Evolutionary conservation across 2,113 vertebrate genomes (phyloP).

Genomic region (Tychaedon coryphoeus): DNA sequence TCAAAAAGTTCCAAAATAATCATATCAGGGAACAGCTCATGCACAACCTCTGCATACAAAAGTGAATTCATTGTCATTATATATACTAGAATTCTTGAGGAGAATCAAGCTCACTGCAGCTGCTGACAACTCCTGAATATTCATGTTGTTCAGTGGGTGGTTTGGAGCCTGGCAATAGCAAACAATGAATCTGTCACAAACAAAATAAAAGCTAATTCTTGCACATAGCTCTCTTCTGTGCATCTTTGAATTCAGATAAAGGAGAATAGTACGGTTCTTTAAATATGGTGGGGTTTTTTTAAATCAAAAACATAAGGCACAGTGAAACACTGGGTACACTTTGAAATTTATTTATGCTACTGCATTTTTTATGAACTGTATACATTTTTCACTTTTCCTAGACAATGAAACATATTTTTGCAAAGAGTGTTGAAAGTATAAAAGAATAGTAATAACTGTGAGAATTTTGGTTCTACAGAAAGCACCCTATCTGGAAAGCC

Average conservation of each 20-base stretch:
- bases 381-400: background rate
- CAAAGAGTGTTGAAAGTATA: background rate
- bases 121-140: conserved; percentile 39
- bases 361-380: background rate
- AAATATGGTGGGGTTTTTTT: fast-evolving
- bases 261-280: background rate
- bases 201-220: conserved; percentile 18
- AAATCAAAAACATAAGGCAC: background rate
- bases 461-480: background rate
- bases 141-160: conserved; percentile 28
- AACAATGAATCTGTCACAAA: conserved; percentile 33
- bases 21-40: background rate
- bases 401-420: background rate
- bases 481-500: background rate
- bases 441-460: background rate
- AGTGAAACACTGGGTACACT: background rate
- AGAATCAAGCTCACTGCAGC: conserved; percentile 14
- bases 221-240: background rate
- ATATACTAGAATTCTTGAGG: background rate
- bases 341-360: background rate
- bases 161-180: conserved; percentile 20
- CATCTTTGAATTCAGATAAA: conserved; percentile 4
- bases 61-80: background rate
- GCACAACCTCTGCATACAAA: background rate
- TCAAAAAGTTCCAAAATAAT: background rate